Evolutionary conservation across 2,888 invertebrate species (phyloP), one percentile per base, ranked within the genome.

Genomic region (Melikaiella ostensackeni): DNA sequence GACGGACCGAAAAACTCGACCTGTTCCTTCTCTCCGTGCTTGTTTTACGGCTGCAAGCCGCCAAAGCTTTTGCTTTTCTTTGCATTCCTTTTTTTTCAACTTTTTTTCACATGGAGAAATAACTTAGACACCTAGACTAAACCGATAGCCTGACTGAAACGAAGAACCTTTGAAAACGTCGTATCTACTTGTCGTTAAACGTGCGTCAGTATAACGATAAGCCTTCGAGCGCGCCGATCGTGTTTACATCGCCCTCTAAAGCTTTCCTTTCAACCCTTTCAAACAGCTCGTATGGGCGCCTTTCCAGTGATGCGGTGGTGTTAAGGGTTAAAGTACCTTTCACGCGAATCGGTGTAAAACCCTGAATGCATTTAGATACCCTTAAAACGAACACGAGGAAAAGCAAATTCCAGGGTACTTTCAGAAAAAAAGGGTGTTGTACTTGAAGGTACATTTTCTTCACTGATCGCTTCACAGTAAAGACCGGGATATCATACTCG

Each of bases 1-100:
- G 88, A 86, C 88, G 85, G 84, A 88, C 86, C 87, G 88, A 87
- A 85, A 88, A 86, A 82, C 78, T 81, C 77, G 79, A 80, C 79
- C 80, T 75, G 76, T 79, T 79, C 42, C 77, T 74, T 70, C 75
- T 79, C 79, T 57, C 77, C 63, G 63, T 74, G 79, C 61, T 77
- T 74, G 77, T 77, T 74, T 74, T 55, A 57, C 74, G 64, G 35
- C 78, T 59, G 27, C 33, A 64, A 77, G 76, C 66, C 61, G 61
- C 30, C 42, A 66, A 59, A 78, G n/a, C 74, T 62, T 33, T 66
- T 57, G 50, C 50, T 61, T 59, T 46, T 57, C 66, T 62, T 62
- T 61, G 75, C 75, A 61, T 70, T 76, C 62, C 50, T 76, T 75
- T 80, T 78, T 74, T 80, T 42, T 75, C 59, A 62, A 77, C 76